Conservation (phyloP, 2,113 vertebrate genomes). For the Dissostichus mawsoni region DNA sequence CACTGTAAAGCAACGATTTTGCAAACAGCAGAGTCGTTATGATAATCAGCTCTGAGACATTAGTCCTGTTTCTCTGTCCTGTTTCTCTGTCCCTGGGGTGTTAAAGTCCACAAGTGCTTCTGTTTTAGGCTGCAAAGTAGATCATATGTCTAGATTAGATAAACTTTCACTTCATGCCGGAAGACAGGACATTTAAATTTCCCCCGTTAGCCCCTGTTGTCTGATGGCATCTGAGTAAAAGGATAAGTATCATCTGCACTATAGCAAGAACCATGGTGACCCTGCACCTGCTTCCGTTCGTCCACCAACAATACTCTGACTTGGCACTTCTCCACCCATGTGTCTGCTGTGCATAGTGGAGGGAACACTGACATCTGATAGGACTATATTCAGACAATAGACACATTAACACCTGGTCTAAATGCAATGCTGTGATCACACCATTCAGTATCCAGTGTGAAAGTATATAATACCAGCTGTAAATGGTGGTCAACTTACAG, state of each 20-base stretch:
- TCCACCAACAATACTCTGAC: background rate
- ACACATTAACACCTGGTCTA: background rate
- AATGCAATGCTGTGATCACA: background rate
- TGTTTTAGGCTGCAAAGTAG: background rate
- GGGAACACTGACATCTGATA: constrained; percentile 18
- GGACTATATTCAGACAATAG: background rate
- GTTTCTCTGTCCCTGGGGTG: background rate
- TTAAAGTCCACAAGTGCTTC: background rate
- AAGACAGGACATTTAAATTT: background rate
- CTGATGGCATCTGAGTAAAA: background rate
- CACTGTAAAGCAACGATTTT: background rate
- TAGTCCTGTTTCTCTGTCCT: background rate
- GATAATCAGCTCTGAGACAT: background rate
- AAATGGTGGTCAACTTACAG: background rate
- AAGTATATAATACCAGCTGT: background rate
- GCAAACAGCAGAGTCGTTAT: background rate
- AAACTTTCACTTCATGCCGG: background rate
- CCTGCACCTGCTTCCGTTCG: constrained; percentile 4
- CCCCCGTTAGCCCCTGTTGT: background rate
- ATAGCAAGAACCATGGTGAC: too few species aligned
- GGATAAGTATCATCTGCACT: background rate
- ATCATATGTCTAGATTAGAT: background rate
- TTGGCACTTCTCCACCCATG: constrained; percentile 1
- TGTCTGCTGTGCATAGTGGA: constrained; percentile 5
- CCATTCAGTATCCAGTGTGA: background rate